Evolutionary conservation across 1,140 invertebrate species (phyloP), one percentile per base, ranked within the genome.

Genomic region (Dreissena rostriformis): DNA sequence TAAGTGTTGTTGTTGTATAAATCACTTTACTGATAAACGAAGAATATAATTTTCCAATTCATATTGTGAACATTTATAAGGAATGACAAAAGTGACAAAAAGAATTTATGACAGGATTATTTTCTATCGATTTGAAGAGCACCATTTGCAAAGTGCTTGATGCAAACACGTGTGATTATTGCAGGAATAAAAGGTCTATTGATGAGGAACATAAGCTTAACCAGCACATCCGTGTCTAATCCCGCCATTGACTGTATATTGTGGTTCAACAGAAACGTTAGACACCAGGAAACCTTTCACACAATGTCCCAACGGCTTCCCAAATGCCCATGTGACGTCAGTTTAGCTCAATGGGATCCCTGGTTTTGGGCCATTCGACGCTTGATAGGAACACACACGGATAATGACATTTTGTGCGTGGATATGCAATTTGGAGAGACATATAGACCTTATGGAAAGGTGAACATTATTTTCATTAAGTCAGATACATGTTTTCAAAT

Each of bases 291-390:
- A 39, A 14, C 39, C 14, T 29, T 75, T 7, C 26, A 75, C 65
- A 63, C 29, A 11, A 63, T 75, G 28, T 29, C 51, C 14, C 61
- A 61, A n/a, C 22, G 53, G 55, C 49, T 29, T 8, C 73, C 73
- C 49, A 29, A 75, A 65, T 75, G 73, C 65, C 73, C 73, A 17
- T 75, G 73, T 65, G 73, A 75, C 39, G 65, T 75, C 61, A 63
- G 51, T 24, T 22, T 75, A 17, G 53, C 73, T 39, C 29, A 61
- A 65, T 75, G 22, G 22, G 73, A 75, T 49, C 73, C 73, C 0
- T 75, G 73, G 73, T 75, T 75, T 57, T 75, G 52, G 73, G 29
- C 39, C n/a, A 75, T 75, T 65, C 55, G 53, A 26, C 65, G 73
- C 55, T 24, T 29, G 22, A 15, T 12, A 15, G 53, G 51, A 14